phyloP scores from a whole-genome alignment of 2,797 vertebrate species.

The Alfaro cultratus region DNA sequence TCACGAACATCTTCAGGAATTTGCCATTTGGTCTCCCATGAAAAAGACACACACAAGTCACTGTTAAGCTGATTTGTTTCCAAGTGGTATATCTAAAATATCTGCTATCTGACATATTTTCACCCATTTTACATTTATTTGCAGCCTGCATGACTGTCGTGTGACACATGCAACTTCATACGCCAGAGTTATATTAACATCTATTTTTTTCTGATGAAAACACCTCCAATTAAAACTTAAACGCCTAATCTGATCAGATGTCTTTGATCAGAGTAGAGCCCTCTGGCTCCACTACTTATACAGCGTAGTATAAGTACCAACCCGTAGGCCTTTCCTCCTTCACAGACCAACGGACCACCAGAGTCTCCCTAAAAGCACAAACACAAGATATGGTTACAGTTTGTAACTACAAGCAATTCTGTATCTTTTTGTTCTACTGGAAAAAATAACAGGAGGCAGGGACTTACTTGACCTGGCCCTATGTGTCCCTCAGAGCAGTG shows the following conservation, averaged over 20 bases:
- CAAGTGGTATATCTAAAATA: neutral
- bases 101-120: neutral
- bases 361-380: slow-evolving; percentile 74
- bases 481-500: slow-evolving; percentile 40
- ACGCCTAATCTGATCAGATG: slow-evolving; percentile 22
- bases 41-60: neutral
- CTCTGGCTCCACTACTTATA: slow-evolving; percentile 50
- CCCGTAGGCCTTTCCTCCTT: slow-evolving; percentile 57
- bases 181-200: neutral
- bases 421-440: neutral
- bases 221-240: neutral
- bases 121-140: neutral
- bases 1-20: neutral
- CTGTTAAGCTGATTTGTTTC: neutral
- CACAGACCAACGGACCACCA: slow-evolving; percentile 79
- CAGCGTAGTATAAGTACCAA: slow-evolving; percentile 35
- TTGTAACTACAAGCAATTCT: neutral
- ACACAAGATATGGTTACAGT: neutral
- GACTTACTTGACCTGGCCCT: slow-evolving; percentile 3
- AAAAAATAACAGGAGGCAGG: neutral
- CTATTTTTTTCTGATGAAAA: neutral
- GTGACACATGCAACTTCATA: neutral
- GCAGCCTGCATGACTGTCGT: neutral
- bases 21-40: neutral
- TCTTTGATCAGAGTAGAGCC: slow-evolving; percentile 21